These are phyloP conservation scores for Smutsia temminckii DNA, from an alignment of 2,797 vertebrate genomes.

Conservation along the genomic window DNA sequence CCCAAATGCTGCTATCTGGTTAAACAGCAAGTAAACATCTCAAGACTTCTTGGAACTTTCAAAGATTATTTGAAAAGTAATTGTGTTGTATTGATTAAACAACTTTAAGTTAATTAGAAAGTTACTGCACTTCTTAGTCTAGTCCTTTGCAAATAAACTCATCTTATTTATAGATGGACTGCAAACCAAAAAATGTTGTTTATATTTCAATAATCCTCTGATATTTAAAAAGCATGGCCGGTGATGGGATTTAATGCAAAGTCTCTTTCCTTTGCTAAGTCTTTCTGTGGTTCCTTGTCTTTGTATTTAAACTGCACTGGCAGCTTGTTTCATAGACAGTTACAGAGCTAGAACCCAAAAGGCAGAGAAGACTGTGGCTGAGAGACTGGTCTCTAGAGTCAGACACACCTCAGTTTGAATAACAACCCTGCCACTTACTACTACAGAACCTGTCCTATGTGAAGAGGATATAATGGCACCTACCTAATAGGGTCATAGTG, in stretches of 20 bases:
- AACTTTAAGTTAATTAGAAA: constrained; percentile 68
- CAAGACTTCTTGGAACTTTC: background rate
- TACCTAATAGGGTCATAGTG: background rate
- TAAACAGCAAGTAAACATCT: constrained; percentile 62
- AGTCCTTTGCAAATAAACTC: constrained; percentile 53
- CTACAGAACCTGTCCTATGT: background rate
- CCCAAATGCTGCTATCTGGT: background rate
- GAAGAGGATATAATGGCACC: background rate
- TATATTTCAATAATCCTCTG: constrained; percentile 31
- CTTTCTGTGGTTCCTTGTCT: background rate
- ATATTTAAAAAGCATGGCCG: background rate
- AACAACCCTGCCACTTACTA: background rate
- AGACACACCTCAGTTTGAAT: background rate
- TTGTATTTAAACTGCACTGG: background rate
- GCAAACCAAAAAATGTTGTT: background rate
- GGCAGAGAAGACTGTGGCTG: background rate
- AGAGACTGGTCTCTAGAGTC: background rate
- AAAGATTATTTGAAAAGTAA: constrained; percentile 55
- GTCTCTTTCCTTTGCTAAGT: background rate
- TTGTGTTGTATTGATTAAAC: constrained; percentile 66
- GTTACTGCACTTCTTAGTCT: background rate
- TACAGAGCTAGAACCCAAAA: background rate
- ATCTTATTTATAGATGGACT: constrained; percentile 21
- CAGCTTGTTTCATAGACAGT: background rate
- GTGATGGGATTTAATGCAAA: background rate